Conservation (phyloP, 2,888 invertebrate genomes). For the Tachina grossa region DNA sequence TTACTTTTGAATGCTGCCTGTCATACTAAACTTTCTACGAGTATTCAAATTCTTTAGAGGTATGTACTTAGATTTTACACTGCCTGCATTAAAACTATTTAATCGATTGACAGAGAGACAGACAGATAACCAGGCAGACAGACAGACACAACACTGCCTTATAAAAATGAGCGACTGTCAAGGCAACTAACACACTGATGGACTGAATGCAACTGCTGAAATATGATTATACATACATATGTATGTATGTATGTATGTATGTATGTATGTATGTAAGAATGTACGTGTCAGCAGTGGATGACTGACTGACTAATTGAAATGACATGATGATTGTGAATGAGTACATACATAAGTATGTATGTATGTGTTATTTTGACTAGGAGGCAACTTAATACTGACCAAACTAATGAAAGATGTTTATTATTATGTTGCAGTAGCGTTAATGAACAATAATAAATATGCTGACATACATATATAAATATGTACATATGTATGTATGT, state of each 20-base stretch:
- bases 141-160: not conserved
- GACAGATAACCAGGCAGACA: not conserved
- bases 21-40: constrained; percentile 12
- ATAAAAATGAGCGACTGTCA: not conserved
- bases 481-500: not conserved
- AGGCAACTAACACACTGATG: not conserved
- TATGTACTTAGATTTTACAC: constrained; percentile 40
- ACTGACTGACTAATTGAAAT: constrained; percentile 30
- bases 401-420: constrained; percentile 35
- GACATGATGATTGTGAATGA: constrained; percentile 5
- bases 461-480: constrained; percentile 10
- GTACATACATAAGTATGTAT: too few species aligned
- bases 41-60: constrained; percentile 42
- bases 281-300: not conserved
- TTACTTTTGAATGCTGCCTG: constrained; percentile 18
- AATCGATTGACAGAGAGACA: constrained; percentile 24
- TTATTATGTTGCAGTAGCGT: constrained; percentile 32
- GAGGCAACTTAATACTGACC: constrained; percentile 4
- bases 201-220: too few species aligned
- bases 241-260: too few species aligned
- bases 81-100: constrained; percentile 42
- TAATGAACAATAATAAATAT: constrained; percentile 36
- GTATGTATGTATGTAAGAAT: too few species aligned
- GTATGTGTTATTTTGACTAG: not conserved
- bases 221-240: too few species aligned